Evolutionary conservation across 2,888 invertebrate species (phyloP), one percentile per base, ranked within the genome.

Genomic region (Drosophila phalerata): DNA sequence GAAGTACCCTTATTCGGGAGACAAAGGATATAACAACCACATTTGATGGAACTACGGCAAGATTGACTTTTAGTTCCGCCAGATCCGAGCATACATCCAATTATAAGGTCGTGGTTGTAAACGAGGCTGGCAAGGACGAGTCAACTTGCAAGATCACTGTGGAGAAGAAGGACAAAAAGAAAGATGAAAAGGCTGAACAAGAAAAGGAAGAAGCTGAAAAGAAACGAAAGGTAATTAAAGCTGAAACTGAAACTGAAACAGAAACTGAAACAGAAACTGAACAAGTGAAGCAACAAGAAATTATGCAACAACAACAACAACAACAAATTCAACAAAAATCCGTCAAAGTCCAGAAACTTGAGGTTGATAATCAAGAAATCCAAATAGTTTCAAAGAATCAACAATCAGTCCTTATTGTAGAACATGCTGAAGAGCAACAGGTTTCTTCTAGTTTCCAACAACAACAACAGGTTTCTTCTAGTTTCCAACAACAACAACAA

Each of bases 91-190:
- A 96, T 91, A 94, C 95, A 5, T 97, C 97, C 43, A 95, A 95
- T 53, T 98, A 98, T 93, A 96, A 95, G 89, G 95, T 98, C 45
- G 95, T 97, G 28, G 96, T 98, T 58, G 96, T 95, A 89, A 99
- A 99, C 92, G 97, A 98, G 91, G 96, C 95, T 84, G 99, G 99
- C 53, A 96, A 96, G 91, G 98, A 97, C 83, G 97, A 97, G 90
- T 96, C 97, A 2, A 95, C 95, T 47, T 97, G 98, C 49, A 96
- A 97, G 88, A 94, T 99, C 65, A 96, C 96, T 22, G 96, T 99
- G 11, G 94, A 94, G 90, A 94, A 95, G 93, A 92, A 91, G 67
- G 90, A 92, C 51, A 93, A 93, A 9, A 92, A 93, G 76, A 92
- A 94, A 91, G 94, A 94, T 91, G 94, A 95, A 80, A 93, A 94